These are phyloP conservation scores for Vanacampus margaritifer DNA, from an alignment of 2,113 vertebrate genomes.

Conservation along the genomic window DNA sequence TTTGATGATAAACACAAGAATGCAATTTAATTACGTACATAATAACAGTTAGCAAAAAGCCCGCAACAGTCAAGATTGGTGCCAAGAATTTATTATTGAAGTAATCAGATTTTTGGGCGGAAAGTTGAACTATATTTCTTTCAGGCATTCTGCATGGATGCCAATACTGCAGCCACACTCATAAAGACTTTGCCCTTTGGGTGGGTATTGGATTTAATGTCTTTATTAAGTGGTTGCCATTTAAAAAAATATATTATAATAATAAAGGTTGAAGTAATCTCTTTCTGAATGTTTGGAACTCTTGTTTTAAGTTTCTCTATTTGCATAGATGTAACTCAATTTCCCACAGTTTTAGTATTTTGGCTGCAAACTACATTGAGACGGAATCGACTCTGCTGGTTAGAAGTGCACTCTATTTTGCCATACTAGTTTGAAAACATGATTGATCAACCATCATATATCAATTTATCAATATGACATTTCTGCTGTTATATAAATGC, in stretches of 20 bases:
- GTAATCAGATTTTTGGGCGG: constrained; percentile 30
- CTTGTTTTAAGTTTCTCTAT: background rate
- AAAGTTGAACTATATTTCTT: constrained; percentile 17
- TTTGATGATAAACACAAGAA: constrained; percentile 62
- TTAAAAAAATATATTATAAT: background rate
- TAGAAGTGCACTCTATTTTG: no score
- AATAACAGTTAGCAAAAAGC: constrained; percentile 54
- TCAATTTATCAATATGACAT: no score
- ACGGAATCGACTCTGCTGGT: no score
- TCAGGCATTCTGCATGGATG: background rate
- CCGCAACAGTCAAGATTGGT: constrained; percentile 41
- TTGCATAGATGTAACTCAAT: no score
- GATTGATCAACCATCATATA: no score
- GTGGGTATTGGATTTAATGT: background rate
- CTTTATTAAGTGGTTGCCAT: background rate
- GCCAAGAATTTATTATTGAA: constrained; percentile 46
- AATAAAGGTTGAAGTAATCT: background rate
- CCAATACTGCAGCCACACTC: background rate
- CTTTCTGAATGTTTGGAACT: background rate
- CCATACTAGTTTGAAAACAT: no score
- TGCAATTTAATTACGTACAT: constrained; percentile 65
- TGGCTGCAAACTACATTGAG: no score
- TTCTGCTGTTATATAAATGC: no score
- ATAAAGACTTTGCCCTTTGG: background rate
- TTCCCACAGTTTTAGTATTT: no score